A percentile compares a stretch with the other conserved stretches of the same genome.
Evolutionary conservation across 2,797 vertebrate genomes (phyloP).

Genomic region (Basileuterus tristriatus): DNA sequence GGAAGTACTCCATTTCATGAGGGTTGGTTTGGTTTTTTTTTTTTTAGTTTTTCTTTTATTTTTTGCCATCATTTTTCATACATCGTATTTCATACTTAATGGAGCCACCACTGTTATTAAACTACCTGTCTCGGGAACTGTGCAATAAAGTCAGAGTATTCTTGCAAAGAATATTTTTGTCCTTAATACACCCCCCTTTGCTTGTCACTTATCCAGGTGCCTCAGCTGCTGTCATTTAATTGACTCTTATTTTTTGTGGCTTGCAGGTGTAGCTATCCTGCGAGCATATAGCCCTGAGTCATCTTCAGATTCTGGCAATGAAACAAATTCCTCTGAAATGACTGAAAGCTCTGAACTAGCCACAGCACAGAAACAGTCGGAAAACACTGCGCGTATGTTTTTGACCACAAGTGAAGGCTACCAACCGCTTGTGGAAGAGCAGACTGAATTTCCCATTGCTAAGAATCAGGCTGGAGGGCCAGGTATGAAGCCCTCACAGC

Average conservation of each 20-base stretch:
- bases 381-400: conserved; percentile 89
- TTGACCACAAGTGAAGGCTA: conserved; percentile 87
- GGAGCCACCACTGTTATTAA: conserved; percentile 59
- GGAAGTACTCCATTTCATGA: conserved; percentile 72
- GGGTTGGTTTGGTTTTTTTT: conserved; percentile 26
- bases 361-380: conserved; percentile 90
- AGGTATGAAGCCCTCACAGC: conserved; percentile 75
- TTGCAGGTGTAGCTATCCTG: conserved; percentile 97
- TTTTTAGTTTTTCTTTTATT: background rate
- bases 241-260: conserved; percentile 82
- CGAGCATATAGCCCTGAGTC: conserved; percentile 98
- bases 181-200: conserved; percentile 68
- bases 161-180: conserved; percentile 64
- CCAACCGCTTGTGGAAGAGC: conserved; percentile 86
- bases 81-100: conserved; percentile 63
- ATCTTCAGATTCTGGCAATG: conserved; percentile 98
- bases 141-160: conserved; percentile 75
- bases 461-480: conserved; percentile 73
- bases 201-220: conserved; percentile 70
- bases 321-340: conserved; percentile 99
- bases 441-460: conserved; percentile 83
- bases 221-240: conserved; percentile 78
- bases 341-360: conserved; percentile 97
- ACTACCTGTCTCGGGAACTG: conserved; percentile 58
- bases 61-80: conserved; percentile 62